Conservation (phyloP, 2,888 invertebrate species). For the Chymomyza caudatula region DNA sequence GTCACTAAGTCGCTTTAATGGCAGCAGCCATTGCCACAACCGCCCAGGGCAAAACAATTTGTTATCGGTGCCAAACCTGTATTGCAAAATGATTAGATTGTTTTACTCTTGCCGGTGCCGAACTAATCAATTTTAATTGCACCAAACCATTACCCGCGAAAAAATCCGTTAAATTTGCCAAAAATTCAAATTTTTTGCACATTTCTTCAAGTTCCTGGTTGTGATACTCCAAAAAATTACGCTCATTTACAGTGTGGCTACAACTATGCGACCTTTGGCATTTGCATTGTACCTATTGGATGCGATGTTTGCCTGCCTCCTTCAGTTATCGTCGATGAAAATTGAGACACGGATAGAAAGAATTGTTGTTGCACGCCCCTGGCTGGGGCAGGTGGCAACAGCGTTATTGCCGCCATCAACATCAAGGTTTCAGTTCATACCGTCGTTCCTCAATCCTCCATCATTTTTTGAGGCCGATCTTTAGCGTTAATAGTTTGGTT, state of each 20-base stretch:
- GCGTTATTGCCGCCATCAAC: neutral
- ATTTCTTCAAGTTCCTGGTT: conserved; percentile 4
- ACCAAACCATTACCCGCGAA: conserved; percentile 14
- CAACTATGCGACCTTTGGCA: conserved; percentile 4
- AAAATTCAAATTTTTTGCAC: conserved; percentile 63
- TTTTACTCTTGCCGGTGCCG: conserved; percentile 40
- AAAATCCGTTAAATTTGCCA: conserved; percentile 57
- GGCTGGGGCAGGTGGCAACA: neutral
- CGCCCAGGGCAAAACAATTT: neutral
- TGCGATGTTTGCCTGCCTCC: conserved; percentile 38
- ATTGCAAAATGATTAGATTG: conserved; percentile 15
- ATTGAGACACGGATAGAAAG: conserved; percentile 47
- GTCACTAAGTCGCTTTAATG: neutral
- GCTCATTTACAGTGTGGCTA: conserved; percentile 12
- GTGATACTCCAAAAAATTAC: conserved; percentile 11
- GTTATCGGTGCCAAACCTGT: neutral
- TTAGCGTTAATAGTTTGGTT: conserved; percentile 61
- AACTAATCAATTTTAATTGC: conserved; percentile 65
- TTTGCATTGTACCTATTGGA: too few relatives aligned
- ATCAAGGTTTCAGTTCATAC: conserved; percentile 13
- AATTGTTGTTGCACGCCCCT: conserved; percentile 28
- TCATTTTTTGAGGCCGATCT: too few relatives aligned
- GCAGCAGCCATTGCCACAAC: neutral
- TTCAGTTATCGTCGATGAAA: conserved; percentile 2
- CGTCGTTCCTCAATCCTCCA: neutral